A percentile compares a stretch with the other conserved stretches of the same genome.
Conservation (phyloP, 2,113 vertebrate species). For the Scomber scombrus region DNA sequence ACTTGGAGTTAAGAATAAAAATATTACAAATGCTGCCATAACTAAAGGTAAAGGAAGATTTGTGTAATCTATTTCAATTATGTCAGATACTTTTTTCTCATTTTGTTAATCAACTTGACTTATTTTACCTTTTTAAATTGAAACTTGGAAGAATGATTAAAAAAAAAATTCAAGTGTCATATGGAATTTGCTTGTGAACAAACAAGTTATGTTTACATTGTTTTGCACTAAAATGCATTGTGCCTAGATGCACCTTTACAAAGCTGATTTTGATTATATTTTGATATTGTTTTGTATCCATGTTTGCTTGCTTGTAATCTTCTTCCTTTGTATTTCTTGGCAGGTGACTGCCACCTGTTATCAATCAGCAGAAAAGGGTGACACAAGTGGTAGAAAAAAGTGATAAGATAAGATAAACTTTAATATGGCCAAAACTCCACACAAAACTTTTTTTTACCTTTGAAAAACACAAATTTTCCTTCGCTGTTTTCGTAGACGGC, state of each 20-base stretch:
- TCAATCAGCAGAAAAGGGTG: neutral
- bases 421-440: neutral
- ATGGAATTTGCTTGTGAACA: no score
- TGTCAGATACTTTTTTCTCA: neutral
- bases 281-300: neutral
- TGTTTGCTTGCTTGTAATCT: neutral
- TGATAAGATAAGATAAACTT: no score
- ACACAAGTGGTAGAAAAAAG: neutral
- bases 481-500: conserved; percentile 99
- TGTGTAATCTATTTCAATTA: neutral
- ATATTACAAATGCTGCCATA: neutral
- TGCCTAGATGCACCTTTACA: neutral
- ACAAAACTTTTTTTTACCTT: conserved; percentile 86
- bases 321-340: neutral
- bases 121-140: no score
- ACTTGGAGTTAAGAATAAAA: neutral
- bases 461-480: conserved; percentile 99
- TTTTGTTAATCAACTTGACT: no score
- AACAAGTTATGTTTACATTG: no score
- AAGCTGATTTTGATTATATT: neutral
- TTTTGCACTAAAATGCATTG: no score
- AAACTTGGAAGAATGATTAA: no score
- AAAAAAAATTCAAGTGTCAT: no score
- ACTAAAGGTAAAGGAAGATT: neutral
- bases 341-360: neutral